Evolutionary conservation across 2,888 invertebrate species (phyloP).

Genomic region (Neoascia interrupta): DNA sequence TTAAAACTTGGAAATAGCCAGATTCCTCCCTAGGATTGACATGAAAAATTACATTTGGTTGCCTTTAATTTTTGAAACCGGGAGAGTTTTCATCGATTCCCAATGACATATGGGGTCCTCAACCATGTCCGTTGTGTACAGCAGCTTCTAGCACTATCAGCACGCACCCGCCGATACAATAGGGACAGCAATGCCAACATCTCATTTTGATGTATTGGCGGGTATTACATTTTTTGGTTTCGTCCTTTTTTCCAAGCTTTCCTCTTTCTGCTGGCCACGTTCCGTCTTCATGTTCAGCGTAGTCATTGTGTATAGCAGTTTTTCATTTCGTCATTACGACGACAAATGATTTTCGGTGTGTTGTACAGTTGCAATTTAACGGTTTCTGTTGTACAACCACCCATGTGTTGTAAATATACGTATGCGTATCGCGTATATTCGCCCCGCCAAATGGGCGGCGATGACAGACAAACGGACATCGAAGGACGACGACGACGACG

Average conservation of each 20-base stretch:
- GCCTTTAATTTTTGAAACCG: conserved; percentile 37
- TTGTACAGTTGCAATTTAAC: conserved; percentile 58
- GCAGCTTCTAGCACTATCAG: not conserved
- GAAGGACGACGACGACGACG: conserved; percentile 29
- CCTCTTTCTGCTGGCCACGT: too few relatives aligned
- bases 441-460: conserved; percentile 18
- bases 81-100: conserved; percentile 45
- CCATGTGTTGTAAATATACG: not conserved
- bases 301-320: conserved; percentile 63
- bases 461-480: conserved; percentile 24
- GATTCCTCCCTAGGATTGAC: conserved; percentile 49
- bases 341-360: conserved; percentile 65
- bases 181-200: conserved; percentile 38
- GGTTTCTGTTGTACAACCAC: conserved; percentile 25
- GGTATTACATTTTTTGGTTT: conserved; percentile 55
- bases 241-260: conserved; percentile 24
- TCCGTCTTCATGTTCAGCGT: too few relatives aligned
- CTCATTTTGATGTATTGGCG: conserved; percentile 65
- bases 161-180: conserved; percentile 13
- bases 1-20: conserved; percentile 8
- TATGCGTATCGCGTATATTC: not conserved
- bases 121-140: conserved; percentile 11
- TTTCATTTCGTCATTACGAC: conserved; percentile 66
- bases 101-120: conserved; percentile 58
- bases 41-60: conserved; percentile 56